phyloP scores from a whole-genome alignment of 2,888 invertebrate species.

The Erebia ligea region DNA sequence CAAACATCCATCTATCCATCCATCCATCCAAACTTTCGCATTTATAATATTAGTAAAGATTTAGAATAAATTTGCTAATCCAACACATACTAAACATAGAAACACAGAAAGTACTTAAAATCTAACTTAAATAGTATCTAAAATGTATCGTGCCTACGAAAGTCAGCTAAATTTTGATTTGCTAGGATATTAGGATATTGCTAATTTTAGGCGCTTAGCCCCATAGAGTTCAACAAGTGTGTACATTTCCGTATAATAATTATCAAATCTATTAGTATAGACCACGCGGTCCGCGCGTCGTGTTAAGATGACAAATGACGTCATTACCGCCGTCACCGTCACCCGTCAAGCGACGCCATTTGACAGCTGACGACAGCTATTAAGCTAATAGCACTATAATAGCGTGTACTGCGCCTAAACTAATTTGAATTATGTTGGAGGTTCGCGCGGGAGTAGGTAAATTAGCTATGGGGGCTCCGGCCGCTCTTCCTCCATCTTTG shows the following conservation, averaged over 20 bases:
- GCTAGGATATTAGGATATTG: too few species aligned
- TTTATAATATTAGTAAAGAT: background rate
- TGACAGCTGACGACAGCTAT: conserved; percentile 22
- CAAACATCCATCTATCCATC: too few species aligned
- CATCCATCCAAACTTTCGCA: too few species aligned
- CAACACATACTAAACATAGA: too few species aligned
- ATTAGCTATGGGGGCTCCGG: too few species aligned
- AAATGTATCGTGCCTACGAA: too few species aligned
- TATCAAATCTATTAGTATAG: background rate
- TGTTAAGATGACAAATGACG: conserved; percentile 14
- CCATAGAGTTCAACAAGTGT: background rate
- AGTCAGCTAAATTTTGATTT: too few species aligned
- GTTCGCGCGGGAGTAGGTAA: background rate
- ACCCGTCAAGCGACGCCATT: conserved; percentile 12
- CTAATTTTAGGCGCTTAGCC: background rate
- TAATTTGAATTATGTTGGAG: background rate
- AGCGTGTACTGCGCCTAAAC: conserved; percentile 2
- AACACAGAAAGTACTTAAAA: too few species aligned
- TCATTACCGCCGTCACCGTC: conserved; percentile 21
- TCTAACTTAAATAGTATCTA: too few species aligned
- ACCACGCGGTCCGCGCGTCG: background rate
- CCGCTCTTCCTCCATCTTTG: too few species aligned
- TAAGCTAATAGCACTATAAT: too few species aligned
- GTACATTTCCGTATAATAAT: background rate
- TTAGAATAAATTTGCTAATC: too few species aligned